Evolutionary conservation across 1,140 invertebrate species (phyloP), one percentile per base, ranked within the genome.

Genomic region (Cataglyphis hispanica): DNA sequence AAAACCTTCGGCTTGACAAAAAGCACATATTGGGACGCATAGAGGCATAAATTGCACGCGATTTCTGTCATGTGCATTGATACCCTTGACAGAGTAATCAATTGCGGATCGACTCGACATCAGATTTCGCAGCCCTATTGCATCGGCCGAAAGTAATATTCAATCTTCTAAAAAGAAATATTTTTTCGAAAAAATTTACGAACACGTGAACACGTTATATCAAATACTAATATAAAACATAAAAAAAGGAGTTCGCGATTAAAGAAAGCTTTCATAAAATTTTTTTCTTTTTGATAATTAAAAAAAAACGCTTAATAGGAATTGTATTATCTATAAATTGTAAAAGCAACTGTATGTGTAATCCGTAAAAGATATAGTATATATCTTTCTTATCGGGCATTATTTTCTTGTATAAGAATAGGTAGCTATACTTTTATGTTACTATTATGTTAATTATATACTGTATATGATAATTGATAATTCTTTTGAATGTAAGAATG

Each of bases 21-120:
- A 85, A 85, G 70, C 86, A 87, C 63, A 70, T 85, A 69, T 10
- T 4, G 16, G 50, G 37, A 25, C 3, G n/a, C 19, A 25, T 34
- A 60, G 13, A 66, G n/a, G 5, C 25, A 46, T n/a, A n/a, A n/a
- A 85, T 34, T 85, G 50, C 19, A 50, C 50, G 22, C 72, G 61
- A 85, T 85, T 50, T 85, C 53, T 60, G 64, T 80, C 75, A 86
- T 84, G 72, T 40, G 53, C 78, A 27, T 72, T 61, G 56, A 74
- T 22, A 60, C n/a, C 43, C 10, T 4, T 19, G 61, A 27, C 22
- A 53, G 76, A 80, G 69, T 80, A 69, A 69, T 80, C 76, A 69
- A 64, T 80, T 64, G 31, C 31, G 5, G 6, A 40, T 31, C 22
- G 13, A 80, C 53, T 67, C 31, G 13, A 1, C 16, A 53, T 78